phyloP scores from a whole-genome alignment of 2,113 vertebrate genomes.

The Otocyon megalotis region DNA sequence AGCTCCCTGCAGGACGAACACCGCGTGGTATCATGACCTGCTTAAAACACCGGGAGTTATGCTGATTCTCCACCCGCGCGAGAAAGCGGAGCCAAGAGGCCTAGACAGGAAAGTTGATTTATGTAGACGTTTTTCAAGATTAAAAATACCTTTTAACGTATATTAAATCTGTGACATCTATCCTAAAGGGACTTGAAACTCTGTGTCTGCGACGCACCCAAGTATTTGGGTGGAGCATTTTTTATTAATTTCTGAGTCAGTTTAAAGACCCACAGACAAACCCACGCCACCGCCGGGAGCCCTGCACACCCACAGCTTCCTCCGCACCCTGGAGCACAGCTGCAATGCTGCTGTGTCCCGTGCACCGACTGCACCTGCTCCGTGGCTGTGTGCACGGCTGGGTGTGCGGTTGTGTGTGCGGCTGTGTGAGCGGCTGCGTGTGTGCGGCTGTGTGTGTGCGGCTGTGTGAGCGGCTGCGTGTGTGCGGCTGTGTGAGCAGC shows the following conservation, averaged over 20 bases:
- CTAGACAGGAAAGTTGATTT: not conserved
- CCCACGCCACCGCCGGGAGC: not conserved
- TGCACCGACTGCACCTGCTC: too few species aligned
- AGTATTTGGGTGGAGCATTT: not conserved
- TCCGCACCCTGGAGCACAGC: too few species aligned
- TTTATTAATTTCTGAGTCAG: not conserved
- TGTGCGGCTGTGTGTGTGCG: too few species aligned
- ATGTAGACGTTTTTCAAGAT: not conserved
- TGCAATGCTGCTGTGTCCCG: too few species aligned
- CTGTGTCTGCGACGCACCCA: rapidly evolving
- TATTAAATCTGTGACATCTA: not conserved
- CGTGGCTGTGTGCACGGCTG: too few species aligned
- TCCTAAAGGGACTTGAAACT: not conserved
- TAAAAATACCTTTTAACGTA: not conserved
- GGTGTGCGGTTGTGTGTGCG: too few species aligned
- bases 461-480: too few species aligned
- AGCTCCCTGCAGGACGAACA: not conserved
- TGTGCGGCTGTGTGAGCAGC: too few species aligned
- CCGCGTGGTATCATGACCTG: not conserved
- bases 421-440: too few species aligned
- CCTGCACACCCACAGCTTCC: not conserved
- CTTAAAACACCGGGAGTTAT: not conserved
- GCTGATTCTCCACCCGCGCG: not conserved
- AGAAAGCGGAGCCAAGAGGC: not conserved
- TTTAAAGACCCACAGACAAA: not conserved